These are phyloP conservation scores for Tachina lurida DNA, from an alignment of 2,888 invertebrate genomes.

Conservation along the genomic window DNA sequence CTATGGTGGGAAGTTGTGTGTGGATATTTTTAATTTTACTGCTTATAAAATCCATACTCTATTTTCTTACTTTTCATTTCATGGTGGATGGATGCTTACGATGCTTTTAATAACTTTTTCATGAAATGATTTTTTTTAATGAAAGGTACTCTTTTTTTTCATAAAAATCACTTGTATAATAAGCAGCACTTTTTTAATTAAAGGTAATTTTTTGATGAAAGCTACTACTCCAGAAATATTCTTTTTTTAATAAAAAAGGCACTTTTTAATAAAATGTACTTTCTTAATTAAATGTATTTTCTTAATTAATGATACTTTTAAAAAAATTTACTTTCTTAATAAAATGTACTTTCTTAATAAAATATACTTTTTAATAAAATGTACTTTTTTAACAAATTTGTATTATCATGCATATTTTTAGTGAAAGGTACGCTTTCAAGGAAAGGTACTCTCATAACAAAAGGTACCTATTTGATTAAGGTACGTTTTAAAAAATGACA, in stretches of 20 bases:
- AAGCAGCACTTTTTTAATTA: neutral
- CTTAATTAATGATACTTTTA: neutral
- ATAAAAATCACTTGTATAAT: neutral
- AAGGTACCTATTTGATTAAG: neutral
- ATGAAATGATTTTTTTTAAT: neutral
- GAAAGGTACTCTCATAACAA: neutral
- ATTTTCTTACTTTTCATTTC: conserved; percentile 19
- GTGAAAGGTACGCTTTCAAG: neutral
- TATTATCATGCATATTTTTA: no score
- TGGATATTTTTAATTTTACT: conserved; percentile 14
- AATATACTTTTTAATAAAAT: neutral
- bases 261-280: neutral
- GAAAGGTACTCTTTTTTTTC: neutral
- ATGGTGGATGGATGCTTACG: neutral
- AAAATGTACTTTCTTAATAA: neutral
- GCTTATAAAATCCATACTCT: conserved; percentile 1
- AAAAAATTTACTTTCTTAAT: neutral
- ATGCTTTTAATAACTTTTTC: no score
- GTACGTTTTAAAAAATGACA: no score
- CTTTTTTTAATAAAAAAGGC: neutral
- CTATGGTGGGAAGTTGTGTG: conserved; percentile 1
- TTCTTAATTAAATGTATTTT: neutral
- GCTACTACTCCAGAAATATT: neutral
- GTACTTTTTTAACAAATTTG: neutral
- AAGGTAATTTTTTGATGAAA: neutral